Evolutionary conservation across 2,797 vertebrate genomes (phyloP).

Genomic region (Manis pentadactyla): DNA sequence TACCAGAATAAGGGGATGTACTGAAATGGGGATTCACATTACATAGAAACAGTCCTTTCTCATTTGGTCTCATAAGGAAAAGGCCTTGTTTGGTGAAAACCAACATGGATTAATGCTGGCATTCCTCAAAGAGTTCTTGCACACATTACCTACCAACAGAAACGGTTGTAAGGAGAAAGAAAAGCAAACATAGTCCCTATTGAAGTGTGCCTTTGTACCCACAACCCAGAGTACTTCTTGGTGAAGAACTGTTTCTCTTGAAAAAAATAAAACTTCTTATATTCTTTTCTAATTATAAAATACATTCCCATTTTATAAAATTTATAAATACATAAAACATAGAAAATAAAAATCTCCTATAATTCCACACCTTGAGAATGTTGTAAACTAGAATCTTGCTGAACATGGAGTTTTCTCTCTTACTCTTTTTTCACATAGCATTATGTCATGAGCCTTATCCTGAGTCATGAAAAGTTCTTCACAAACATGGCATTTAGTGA

Average conservation of each 20-base stretch:
- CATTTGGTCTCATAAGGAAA: constrained; percentile 19
- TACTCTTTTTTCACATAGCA: not conserved
- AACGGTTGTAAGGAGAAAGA: not conserved
- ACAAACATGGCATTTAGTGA: constrained; percentile 39
- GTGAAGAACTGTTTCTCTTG: constrained; percentile 11
- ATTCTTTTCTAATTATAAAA: constrained; percentile 57
- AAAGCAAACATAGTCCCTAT: not conserved
- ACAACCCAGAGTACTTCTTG: not conserved
- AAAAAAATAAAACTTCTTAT: constrained; percentile 12
- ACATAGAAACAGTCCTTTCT: constrained; percentile 45
- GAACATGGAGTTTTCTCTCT: constrained; percentile 1
- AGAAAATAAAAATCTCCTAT: not conserved
- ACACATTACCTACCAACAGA: not conserved
- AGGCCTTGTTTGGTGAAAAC: constrained; percentile 5
- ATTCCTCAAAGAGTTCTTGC: constrained; percentile 34
- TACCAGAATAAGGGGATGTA: constrained; percentile 3
- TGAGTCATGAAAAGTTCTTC: constrained; percentile 10
- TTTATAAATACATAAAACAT: not conserved
- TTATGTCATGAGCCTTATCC: not conserved
- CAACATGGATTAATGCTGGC: not conserved
- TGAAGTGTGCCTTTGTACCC: not conserved
- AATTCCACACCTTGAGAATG: not conserved
- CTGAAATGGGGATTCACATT: not conserved
- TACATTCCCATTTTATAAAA: constrained; percentile 47
- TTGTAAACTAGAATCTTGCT: constrained; percentile 24